These are phyloP conservation scores for Phocoena sinus DNA, from an alignment of 2,113 vertebrate species.

Conservation along the genomic window DNA sequence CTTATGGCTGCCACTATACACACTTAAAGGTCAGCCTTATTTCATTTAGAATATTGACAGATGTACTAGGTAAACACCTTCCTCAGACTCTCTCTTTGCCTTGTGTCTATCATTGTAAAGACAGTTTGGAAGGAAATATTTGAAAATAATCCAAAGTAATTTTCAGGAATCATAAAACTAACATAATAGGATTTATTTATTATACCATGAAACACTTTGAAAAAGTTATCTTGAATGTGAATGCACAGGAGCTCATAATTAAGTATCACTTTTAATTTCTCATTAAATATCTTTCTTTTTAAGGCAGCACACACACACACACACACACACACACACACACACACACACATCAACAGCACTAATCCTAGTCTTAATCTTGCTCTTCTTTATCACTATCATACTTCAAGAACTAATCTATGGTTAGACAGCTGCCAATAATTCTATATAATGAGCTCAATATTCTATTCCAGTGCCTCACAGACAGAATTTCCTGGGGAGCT, in stretches of 20 bases:
- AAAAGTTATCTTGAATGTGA: neutral
- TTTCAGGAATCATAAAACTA: constrained; percentile 1
- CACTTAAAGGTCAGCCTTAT: neutral
- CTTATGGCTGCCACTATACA: neutral
- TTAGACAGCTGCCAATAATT: neutral
- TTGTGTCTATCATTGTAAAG: neutral
- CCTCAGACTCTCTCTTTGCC: neutral
- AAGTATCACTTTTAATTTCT: neutral
- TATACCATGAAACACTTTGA: neutral
- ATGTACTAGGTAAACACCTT: neutral
- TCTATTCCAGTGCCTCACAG: neutral
- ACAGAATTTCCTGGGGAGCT: neutral
- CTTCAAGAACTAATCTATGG: neutral
- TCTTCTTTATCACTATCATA: neutral
- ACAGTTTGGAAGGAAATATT: neutral
- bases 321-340: neutral
- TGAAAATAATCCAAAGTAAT: constrained; percentile 13
- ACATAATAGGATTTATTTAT: neutral
- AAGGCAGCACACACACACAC: neutral
- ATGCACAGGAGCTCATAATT: neutral
- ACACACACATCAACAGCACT: neutral
- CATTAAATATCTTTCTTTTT: constrained; percentile 2
- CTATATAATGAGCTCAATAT: neutral
- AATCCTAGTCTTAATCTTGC: neutral
- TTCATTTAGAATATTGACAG: neutral